These are phyloP conservation scores for Pangasius mekongensis DNA, from an alignment of 2,797 vertebrate genomes.

Conservation along the genomic window DNA sequence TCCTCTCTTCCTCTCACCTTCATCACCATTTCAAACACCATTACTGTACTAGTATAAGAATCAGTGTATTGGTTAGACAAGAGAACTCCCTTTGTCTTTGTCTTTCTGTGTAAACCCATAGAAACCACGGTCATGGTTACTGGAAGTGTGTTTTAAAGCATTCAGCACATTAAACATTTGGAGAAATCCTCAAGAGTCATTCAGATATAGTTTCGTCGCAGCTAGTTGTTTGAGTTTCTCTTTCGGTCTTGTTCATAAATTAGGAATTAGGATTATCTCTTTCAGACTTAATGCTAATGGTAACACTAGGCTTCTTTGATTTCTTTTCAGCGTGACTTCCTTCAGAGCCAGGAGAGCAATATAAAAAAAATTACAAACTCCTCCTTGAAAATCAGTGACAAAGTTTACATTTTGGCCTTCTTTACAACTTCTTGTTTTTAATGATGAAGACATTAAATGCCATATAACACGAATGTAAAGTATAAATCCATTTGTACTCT, in stretches of 20 bases:
- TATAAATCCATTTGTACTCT: background rate
- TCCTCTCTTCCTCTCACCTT: background rate
- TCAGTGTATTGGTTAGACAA: background rate
- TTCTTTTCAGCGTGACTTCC: background rate
- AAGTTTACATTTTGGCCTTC: background rate
- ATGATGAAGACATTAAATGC: background rate
- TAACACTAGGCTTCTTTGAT: background rate
- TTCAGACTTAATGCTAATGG: background rate
- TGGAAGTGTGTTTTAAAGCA: background rate
- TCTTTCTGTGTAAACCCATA: background rate
- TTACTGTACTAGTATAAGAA: background rate
- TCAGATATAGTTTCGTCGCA: background rate
- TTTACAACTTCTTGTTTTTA: background rate
- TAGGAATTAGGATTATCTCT: background rate
- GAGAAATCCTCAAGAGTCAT: background rate
- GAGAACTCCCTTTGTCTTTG: background rate
- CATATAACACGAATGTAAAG: background rate
- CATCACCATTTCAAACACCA: background rate
- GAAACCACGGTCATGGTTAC: constrained; percentile 4
- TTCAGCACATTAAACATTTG: background rate
- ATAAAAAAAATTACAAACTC: background rate
- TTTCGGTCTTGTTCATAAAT: background rate
- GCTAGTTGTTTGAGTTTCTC: background rate
- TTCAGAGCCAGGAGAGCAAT: background rate
- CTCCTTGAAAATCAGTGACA: background rate